Percentiles rank a stretch among this genome's conserved stretches.
Conservation (phyloP, 2,888 invertebrate species). For the Torymus auratus region DNA sequence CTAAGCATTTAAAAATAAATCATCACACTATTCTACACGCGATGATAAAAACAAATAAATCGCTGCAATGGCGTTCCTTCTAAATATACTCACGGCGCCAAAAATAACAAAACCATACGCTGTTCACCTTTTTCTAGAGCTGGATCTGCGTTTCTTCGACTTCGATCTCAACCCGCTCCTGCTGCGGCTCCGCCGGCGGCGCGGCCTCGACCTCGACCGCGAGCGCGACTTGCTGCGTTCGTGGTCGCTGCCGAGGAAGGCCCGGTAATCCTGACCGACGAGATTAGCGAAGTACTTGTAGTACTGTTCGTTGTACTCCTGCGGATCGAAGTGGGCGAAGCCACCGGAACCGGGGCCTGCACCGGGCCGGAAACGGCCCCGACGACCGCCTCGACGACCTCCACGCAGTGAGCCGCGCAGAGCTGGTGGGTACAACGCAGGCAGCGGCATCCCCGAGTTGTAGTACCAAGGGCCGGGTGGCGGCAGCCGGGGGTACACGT, state of each 20-base stretch:
- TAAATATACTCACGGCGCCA: too few relatives aligned
- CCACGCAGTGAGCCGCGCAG: conserved; percentile 60
- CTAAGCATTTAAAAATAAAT: too few relatives aligned
- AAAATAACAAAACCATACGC: too few relatives aligned
- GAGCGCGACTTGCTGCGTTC: conserved; percentile 67
- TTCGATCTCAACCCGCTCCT: conserved; percentile 63
- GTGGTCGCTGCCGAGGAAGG: conserved; percentile 76
- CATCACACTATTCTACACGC: too few relatives aligned
- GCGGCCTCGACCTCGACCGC: conserved; percentile 58
- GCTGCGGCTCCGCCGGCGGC: conserved; percentile 44
- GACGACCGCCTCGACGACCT: background rate
- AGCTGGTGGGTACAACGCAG: conserved; percentile 62
- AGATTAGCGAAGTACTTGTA: conserved; percentile 82
- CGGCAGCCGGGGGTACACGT: conserved; percentile 31
- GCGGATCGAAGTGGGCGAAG: conserved; percentile 68
- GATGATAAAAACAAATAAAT: too few relatives aligned
- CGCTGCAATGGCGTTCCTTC: too few relatives aligned
- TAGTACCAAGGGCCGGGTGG: conserved; percentile 69
- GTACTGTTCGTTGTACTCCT: conserved; percentile 77
- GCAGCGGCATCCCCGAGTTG: conserved; percentile 68
- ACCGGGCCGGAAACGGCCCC: conserved; percentile 62
- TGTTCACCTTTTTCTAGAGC: conserved; percentile 57
- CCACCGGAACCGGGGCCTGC: conserved; percentile 48
- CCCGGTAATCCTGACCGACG: conserved; percentile 79
- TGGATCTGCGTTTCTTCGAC: conserved; percentile 63